These are phyloP conservation scores for Intellagama lesueurii DNA, from an alignment of 2,797 vertebrate species.

Conservation along the genomic window DNA sequence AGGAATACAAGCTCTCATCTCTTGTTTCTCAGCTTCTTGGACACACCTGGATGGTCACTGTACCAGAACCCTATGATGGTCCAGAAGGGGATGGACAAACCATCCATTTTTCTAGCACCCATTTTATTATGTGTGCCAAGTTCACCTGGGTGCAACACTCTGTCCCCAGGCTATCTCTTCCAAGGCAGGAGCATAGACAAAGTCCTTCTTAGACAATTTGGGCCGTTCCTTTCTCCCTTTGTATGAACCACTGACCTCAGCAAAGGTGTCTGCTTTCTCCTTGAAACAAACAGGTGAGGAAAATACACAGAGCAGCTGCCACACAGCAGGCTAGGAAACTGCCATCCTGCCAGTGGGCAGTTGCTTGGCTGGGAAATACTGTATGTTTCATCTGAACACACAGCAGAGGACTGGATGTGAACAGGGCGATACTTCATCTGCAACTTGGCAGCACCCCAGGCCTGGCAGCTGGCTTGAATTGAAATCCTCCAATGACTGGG, in stretches of 20 bases:
- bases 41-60: neutral
- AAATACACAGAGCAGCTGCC: slow-evolving; percentile 26
- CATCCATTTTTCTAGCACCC: too few relatives aligned
- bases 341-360: neutral
- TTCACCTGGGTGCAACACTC: too few relatives aligned
- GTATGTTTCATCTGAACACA: neutral
- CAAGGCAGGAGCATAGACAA: too few relatives aligned
- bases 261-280: neutral
- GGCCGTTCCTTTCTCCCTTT: neutral
- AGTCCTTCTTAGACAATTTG: neutral
- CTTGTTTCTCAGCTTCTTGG: neutral
- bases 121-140: too few relatives aligned
- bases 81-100: too few relatives aligned
- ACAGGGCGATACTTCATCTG: neutral
- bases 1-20: neutral
- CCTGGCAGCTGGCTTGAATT: slow-evolving; percentile 3
- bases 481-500: slow-evolving; percentile 10
- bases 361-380: slow-evolving; percentile 19
- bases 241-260: neutral
- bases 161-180: too few relatives aligned
- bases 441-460: neutral
- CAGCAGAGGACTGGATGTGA: slow-evolving; percentile 26
- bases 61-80: too few relatives aligned
- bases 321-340: slow-evolving; percentile 19
- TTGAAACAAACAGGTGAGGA: neutral